Conservation (phyloP, 2,888 invertebrate genomes). For the Netelia fuscicornis region DNA sequence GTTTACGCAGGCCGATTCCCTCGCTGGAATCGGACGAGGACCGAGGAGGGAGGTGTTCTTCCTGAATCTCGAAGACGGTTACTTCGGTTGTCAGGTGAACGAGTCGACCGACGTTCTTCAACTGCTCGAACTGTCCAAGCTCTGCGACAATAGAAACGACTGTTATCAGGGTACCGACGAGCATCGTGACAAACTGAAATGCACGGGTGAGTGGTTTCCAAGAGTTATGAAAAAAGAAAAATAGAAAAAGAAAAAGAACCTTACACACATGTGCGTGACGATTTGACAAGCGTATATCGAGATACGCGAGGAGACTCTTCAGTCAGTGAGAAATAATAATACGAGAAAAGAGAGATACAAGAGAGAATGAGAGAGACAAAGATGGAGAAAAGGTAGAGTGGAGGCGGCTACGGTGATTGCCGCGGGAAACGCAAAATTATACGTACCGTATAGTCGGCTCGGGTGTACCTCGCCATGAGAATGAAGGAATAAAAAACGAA, state of each 20-base stretch:
- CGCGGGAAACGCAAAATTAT: conserved; percentile 66
- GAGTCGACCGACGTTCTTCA: conserved; percentile 97
- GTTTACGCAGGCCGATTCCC: conserved; percentile 89
- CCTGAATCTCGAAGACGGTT: conserved; percentile 98
- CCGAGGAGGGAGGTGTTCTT: conserved; percentile 97
- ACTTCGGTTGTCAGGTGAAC: conserved; percentile 99
- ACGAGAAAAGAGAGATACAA: conserved; percentile 23
- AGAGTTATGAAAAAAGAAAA: neutral
- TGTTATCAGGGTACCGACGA: conserved; percentile 97
- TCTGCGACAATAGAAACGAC: conserved; percentile 96
- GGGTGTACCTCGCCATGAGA: conserved; percentile 49
- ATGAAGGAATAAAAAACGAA: conserved; percentile 30
- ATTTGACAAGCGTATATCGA: neutral
- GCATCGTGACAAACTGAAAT: conserved; percentile 94
- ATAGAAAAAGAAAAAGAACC: neutral
- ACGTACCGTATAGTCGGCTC: conserved; percentile 49
- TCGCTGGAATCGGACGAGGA: conserved; percentile 92
- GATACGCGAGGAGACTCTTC: conserved; percentile 13
- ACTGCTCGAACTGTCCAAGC: conserved; percentile 96
- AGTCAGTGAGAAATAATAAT: conserved; percentile 33
- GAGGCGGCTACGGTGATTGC: conserved; percentile 67
- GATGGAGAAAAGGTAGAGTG: conserved; percentile 37
- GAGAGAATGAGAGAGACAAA: conserved; percentile 27
- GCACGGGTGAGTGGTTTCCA: conserved; percentile 90
- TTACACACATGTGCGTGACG: conserved; percentile 2